Evolutionary conservation across 1,140 invertebrate species (phyloP), one percentile per base, ranked within the genome.

Genomic region (Dysdera silvatica): DNA sequence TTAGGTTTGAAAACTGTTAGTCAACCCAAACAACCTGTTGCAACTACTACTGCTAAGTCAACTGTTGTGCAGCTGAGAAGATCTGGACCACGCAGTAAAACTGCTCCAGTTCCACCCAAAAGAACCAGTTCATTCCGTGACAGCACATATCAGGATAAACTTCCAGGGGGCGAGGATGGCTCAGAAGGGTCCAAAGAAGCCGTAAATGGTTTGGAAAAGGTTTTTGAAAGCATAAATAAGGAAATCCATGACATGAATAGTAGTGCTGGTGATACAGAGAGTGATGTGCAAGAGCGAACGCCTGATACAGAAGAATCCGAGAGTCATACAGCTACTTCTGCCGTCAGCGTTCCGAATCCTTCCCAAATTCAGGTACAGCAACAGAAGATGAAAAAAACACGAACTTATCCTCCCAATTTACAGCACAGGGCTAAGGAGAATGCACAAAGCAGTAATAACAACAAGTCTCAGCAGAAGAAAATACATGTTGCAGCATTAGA

Each of bases 61-160:
- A 81, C 79, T 56, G 75, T 82, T 61, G 89, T 92, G 35, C 89
- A 91, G 76, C 84, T 94, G 82, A 81, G 89, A 63, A 79, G 88
- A 41, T 48, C 55, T 32, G 56, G 61, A 2, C 63, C 57, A 28
- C 49, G 63, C 6, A 65, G 56, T 70, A 95, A 94, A 75, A 88
- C 90, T 74, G 91, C 91, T n/a, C 92, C 92, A 26, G 89, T 89
- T 4, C 92, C 92, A 63, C 92, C 92, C 4, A 95, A 95, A 78
- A 80, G 92, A 69, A 95, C 92, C 43, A 94, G 89, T 87, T 93
- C 74, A 33, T 75, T 75, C 58, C 68, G 70, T 33, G 73, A 75
- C 61, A 71, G 71, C 28, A 64, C 69, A 16, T 71, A 68, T 58
- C 70, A 69, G 48, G 66, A 68, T 31, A 58, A 70, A 35, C 12